These are phyloP conservation scores for Ctenodactylus gundi DNA, from an alignment of 2,113 vertebrate genomes.

Conservation along the genomic window DNA sequence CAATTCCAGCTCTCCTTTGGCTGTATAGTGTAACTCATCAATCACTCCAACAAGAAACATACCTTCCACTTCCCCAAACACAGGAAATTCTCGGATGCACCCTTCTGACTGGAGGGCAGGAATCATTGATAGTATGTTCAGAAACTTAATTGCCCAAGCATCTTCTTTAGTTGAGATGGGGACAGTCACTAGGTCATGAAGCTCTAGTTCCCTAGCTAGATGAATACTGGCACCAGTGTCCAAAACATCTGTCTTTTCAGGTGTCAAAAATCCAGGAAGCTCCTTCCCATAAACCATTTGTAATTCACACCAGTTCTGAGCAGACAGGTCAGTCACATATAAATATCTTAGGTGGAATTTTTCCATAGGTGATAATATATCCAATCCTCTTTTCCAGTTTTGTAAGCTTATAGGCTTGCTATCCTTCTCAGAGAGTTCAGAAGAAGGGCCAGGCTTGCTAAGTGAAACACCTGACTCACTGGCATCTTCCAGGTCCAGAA, in stretches of 20 bases:
- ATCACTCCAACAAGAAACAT: constrained; percentile 82
- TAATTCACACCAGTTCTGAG: constrained; percentile 87
- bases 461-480: constrained; percentile 16
- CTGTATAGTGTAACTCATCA: constrained; percentile 83
- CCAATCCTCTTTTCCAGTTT: constrained; percentile 27
- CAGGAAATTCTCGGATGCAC: constrained; percentile 83
- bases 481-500: constrained; percentile 52
- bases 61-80: constrained; percentile 85
- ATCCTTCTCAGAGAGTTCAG: background rate
- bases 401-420: background rate
- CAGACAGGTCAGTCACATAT: constrained; percentile 81
- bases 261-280: constrained; percentile 67
- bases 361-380: constrained; percentile 76
- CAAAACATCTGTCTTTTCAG: constrained; percentile 72
- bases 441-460: constrained; percentile 48
- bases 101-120: constrained; percentile 80
- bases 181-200: constrained; percentile 81
- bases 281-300: constrained; percentile 81
- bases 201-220: constrained; percentile 85
- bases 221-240: constrained; percentile 82
- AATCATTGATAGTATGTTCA: constrained; percentile 82
- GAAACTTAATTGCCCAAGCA: constrained; percentile 81
- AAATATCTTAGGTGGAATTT: constrained; percentile 79
- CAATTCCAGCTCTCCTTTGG: constrained; percentile 81
- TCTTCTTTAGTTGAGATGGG: constrained; percentile 78